These are phyloP conservation scores for Amazona vittata DNA, from an alignment of 2,113 vertebrate genomes.

Conservation along the genomic window DNA sequence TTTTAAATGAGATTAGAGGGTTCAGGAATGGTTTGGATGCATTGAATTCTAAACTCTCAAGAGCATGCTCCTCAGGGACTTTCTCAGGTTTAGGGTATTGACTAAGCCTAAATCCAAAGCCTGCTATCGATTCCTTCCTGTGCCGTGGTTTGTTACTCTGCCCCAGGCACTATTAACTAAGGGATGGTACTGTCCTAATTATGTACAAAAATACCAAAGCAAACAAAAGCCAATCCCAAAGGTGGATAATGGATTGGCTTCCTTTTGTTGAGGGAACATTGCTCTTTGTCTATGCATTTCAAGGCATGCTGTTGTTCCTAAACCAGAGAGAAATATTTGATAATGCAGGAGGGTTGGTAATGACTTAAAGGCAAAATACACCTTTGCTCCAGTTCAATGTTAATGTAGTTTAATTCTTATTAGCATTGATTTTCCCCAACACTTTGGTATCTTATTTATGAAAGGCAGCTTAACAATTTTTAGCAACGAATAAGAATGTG, in stretches of 20 bases:
- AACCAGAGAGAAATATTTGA: background rate
- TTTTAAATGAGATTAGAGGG: background rate
- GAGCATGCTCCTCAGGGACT: background rate
- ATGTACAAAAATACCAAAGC: background rate
- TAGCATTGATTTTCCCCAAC: slow-evolving; percentile 12
- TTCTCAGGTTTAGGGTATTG: background rate
- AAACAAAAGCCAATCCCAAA: background rate
- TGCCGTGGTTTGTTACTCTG: background rate
- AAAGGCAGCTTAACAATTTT: slow-evolving; percentile 4
- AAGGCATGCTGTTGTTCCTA: background rate
- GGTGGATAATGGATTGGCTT: background rate
- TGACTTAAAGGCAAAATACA: background rate
- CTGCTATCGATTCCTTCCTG: background rate
- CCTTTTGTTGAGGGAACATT: background rate
- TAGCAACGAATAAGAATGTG: background rate
- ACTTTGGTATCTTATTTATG: slow-evolving; percentile 14
- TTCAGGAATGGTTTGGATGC: background rate
- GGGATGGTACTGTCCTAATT: background rate
- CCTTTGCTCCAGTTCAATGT: slow-evolving; percentile 3
- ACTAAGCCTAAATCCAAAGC: background rate
- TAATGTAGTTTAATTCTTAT: background rate
- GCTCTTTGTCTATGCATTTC: background rate
- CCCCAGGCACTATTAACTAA: background rate
- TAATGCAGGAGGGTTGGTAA: background rate
- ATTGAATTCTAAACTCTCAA: background rate